Evolutionary conservation across 1,140 invertebrate genomes (phyloP).

Genomic region (Diabrotica virgifera): DNA sequence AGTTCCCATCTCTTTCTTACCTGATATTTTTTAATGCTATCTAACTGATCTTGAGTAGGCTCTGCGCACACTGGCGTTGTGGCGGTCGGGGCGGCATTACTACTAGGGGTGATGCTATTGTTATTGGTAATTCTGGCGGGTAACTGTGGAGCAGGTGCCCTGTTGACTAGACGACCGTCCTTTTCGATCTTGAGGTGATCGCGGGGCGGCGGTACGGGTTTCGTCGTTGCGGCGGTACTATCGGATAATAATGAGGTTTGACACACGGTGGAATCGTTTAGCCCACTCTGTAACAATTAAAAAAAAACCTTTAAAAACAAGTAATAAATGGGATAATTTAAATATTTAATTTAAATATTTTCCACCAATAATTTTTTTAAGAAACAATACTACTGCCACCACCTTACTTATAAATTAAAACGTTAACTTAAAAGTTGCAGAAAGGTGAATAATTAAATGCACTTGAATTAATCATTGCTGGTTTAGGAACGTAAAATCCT

Average conservation of each 20-base stretch:
- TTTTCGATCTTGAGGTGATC: slow-evolving; percentile 64
- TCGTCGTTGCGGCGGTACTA: slow-evolving; percentile 42
- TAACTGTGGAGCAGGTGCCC: slow-evolving; percentile 65
- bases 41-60: slow-evolving; percentile 79
- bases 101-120: slow-evolving; percentile 50
- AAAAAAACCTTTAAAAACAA: too few species aligned
- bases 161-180: slow-evolving; percentile 61
- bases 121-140: slow-evolving; percentile 59
- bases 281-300: slow-evolving; percentile 49
- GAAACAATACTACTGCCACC: too few species aligned
- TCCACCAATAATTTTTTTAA: too few species aligned
- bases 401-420: too few species aligned
- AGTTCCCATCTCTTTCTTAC: slow-evolving; percentile 48
- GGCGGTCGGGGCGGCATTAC: slow-evolving; percentile 46
- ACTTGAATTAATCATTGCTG: too few species aligned
- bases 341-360: too few species aligned
- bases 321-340: too few species aligned
- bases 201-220: slow-evolving; percentile 72
- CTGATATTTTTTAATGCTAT: slow-evolving; percentile 88
- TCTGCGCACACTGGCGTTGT: slow-evolving; percentile 52
- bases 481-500: too few species aligned
- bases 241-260: slow-evolving; percentile 22
- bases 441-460: too few species aligned
- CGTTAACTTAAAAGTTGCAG: too few species aligned
- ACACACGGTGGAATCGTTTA: slow-evolving; percentile 50